Conservation (phyloP, 2,797 vertebrate genomes). For the Gouania willdenowi region DNA sequence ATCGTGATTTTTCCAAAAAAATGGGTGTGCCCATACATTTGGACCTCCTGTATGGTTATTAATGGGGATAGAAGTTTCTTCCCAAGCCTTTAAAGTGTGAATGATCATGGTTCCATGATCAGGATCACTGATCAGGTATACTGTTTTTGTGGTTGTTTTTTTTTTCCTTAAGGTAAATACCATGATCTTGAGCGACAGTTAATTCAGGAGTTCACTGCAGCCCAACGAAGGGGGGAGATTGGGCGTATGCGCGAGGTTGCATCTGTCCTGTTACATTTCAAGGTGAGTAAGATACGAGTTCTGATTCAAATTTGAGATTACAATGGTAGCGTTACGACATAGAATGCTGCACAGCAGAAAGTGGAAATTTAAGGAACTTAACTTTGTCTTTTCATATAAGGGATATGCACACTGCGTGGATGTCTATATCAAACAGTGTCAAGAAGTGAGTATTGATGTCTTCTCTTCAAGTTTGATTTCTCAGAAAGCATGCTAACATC, state of each 20-base stretch:
- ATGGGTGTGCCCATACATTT: too few species aligned
- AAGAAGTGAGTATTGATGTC: conserved; percentile 81
- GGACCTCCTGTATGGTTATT: too few species aligned
- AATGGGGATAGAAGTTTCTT: too few species aligned
- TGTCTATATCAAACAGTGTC: conserved; percentile 98
- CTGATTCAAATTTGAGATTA: background rate
- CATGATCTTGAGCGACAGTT: conserved; percentile 96
- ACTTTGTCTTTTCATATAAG: too few species aligned
- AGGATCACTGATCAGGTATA: too few species aligned
- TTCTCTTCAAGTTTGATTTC: background rate
- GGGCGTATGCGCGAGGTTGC: conserved; percentile 97
- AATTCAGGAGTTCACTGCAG: conserved; percentile 96
- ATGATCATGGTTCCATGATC: too few species aligned
- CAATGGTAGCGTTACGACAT: too few species aligned
- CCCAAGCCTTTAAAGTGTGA: too few species aligned
- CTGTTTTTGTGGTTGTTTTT: background rate
- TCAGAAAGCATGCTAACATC: background rate
- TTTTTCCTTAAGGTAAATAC: conserved; percentile 86
- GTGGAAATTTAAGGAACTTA: too few species aligned
- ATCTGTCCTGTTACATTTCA: conserved; percentile 97
- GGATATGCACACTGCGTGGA: conserved; percentile 99
- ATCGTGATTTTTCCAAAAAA: too few species aligned
- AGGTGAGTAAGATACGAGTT: conserved; percentile 75
- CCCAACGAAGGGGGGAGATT: conserved; percentile 92
- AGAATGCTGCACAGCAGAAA: too few species aligned